Evolutionary conservation across 2,797 vertebrate genomes (phyloP).

Genomic region (Rhabdomys pumilio): DNA sequence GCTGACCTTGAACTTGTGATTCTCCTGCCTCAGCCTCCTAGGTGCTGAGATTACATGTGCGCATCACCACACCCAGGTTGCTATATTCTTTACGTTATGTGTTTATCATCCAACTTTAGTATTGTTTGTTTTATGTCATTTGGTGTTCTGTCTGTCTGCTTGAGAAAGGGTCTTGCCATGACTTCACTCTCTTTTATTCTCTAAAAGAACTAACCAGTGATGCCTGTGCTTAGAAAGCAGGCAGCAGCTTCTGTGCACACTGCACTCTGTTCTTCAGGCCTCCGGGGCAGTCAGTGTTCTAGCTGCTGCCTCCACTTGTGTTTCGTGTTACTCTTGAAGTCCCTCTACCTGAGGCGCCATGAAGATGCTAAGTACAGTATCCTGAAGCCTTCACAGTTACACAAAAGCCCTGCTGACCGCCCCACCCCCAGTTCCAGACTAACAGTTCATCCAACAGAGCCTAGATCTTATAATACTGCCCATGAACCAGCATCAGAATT

Average conservation of each 20-base stretch:
- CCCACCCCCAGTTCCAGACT: neutral
- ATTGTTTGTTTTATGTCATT: neutral
- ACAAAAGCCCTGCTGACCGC: neutral
- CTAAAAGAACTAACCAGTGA: conserved; percentile 10
- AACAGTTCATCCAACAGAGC: neutral
- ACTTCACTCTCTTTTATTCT: neutral
- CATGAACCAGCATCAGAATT: fast-evolving
- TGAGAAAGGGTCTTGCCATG: neutral
- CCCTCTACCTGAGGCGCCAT: neutral
- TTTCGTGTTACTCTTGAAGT: neutral
- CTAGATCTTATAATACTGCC: neutral
- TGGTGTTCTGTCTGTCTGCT: neutral
- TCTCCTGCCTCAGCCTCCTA: neutral
- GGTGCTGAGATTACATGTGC: neutral
- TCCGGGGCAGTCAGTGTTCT: neutral
- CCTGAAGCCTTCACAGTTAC: neutral
- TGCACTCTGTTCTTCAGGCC: neutral
- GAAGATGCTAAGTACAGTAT: neutral
- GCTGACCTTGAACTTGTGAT: neutral
- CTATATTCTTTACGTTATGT: conserved; percentile 6
- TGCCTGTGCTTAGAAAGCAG: neutral
- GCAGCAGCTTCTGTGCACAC: neutral
- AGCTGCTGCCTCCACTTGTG: neutral
- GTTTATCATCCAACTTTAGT: conserved; percentile 25
- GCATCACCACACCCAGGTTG: neutral